Base-by-base conservation (phyloP, 2,888 invertebrate species). In the Drosophila rubida region DNA sequence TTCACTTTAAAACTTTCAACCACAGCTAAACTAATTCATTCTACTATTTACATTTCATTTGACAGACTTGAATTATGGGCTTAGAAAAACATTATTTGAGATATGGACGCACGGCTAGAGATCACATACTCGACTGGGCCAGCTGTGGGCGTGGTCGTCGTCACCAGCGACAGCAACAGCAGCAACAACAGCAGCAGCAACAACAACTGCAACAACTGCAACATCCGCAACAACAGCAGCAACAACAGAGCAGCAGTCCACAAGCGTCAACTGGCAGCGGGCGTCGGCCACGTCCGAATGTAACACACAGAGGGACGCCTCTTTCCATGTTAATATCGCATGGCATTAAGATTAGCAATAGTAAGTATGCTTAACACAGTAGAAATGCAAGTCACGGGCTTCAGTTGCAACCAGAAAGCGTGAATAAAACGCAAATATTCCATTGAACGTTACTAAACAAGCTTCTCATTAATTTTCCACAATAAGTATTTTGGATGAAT, bases 251-350 rank as follows among this genome's bases (percentile, higher is more conserved):
- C 72, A 49, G 8, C 85, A 55, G 25, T 32, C 19, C 58, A 50
- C 85, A 76, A 54, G 65, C 69, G 46, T 64, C 87, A 78, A 69
- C 59, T 57, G 57, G 53, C 53, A 70, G 55, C 68, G 54, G 80
- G 54, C 62, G 73, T 61, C 69, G 80, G 7, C 57, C 87, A 69
- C 80, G 80, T 59, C 76, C 87, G 9, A 87, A 86, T 71, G 78
- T 86, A 68, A 80, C 89, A 69, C 84, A 82, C 63, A 93, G 93
- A 23, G 93, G 94, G 22, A 94, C 95, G 42, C 96, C 96, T 0
- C 91, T 96, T 46, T 96, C 95, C 80, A 95, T 96, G 95, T 93
- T 97, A 73, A 95, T 97, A 88, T 96, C 96, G 11, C 95, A 96
- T 88, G 95, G 95, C 86, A 95, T 95, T 74, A 95, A 94, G 90